Conservation (phyloP, 2,888 invertebrate species). For the Biston betularia region DNA sequence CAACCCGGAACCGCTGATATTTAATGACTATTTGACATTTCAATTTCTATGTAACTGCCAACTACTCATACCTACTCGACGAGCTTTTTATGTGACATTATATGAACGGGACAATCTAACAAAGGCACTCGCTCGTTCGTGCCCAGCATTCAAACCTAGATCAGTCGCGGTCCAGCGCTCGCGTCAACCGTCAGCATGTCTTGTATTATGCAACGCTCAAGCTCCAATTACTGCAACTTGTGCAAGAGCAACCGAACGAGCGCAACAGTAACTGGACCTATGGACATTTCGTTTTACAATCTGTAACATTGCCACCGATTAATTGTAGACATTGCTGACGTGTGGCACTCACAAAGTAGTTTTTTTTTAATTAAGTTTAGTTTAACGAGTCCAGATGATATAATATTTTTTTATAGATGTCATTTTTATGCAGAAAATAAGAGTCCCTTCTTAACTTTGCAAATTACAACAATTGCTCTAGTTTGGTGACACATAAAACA, state of each 20-base stretch:
- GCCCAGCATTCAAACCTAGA: constrained; percentile 48
- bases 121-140: constrained; percentile 38
- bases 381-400: too few species aligned
- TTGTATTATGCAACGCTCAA: constrained; percentile 51
- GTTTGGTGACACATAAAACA: constrained; percentile 1
- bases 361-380: too few species aligned
- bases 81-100: constrained; percentile 9
- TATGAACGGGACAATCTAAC: constrained; percentile 8
- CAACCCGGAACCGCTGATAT: constrained; percentile 4
- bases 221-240: constrained; percentile 65
- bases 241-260: constrained; percentile 52
- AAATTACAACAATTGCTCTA: constrained; percentile 15
- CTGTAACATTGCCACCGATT: constrained; percentile 33
- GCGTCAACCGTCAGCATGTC: constrained; percentile 41
- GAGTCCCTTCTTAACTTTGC: background rate
- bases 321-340: constrained; percentile 19
- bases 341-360: too few species aligned
- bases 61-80: constrained; percentile 1
- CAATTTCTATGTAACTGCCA: background rate
- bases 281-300: constrained; percentile 12
- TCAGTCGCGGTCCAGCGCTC: constrained; percentile 53
- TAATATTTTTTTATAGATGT: too few species aligned
- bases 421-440: constrained; percentile 12
- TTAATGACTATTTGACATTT: constrained; percentile 6
- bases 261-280: constrained; percentile 8